Percentiles rank a stretch among this genome's conserved stretches.
Evolutionary conservation across 2,113 vertebrate species (phyloP).

Genomic region (Clinocottus analis): DNA sequence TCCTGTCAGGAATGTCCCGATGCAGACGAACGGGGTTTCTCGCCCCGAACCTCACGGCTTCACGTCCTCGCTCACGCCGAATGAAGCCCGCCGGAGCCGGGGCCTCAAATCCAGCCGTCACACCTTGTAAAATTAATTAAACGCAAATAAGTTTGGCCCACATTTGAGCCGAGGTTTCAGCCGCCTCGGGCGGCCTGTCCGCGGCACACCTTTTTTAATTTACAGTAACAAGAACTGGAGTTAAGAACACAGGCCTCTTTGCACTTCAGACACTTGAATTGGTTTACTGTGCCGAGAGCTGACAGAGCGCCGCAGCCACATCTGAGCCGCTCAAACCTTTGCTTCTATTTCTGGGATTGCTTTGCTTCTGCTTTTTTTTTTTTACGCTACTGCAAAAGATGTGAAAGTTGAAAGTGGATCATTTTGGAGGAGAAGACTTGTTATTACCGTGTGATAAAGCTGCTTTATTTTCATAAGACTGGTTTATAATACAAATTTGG

Average conservation of each 20-base stretch:
- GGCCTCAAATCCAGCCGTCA: constrained; percentile 21
- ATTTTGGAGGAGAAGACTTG: constrained; percentile 29
- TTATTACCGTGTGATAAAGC: neutral
- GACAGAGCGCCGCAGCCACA: constrained; percentile 24
- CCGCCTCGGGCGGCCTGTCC: constrained; percentile 1
- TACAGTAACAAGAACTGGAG: constrained; percentile 15
- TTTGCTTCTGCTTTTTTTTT: constrained; percentile 54
- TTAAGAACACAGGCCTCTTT: constrained; percentile 28
- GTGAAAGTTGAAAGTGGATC: constrained; percentile 30
- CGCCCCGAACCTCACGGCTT: neutral
- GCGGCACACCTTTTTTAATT: constrained; percentile 18
- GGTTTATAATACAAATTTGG: neutral
- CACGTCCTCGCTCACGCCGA: neutral
- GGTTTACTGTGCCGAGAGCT: constrained; percentile 30
- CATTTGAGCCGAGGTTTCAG: constrained; percentile 10
- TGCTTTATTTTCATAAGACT: neutral
- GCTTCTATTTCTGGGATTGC: neutral
- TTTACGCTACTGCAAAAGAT: constrained; percentile 34
- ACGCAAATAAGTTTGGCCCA: constrained; percentile 16
- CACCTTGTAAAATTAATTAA: constrained; percentile 40
- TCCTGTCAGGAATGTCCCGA: neutral
- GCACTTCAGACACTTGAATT: constrained; percentile 41
- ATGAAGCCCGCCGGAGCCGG: constrained; percentile 1
- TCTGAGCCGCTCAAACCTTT: constrained; percentile 30
- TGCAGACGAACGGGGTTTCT: neutral